Evolutionary conservation across 2,113 vertebrate species (phyloP).

Genomic region (Arizona elegans): DNA sequence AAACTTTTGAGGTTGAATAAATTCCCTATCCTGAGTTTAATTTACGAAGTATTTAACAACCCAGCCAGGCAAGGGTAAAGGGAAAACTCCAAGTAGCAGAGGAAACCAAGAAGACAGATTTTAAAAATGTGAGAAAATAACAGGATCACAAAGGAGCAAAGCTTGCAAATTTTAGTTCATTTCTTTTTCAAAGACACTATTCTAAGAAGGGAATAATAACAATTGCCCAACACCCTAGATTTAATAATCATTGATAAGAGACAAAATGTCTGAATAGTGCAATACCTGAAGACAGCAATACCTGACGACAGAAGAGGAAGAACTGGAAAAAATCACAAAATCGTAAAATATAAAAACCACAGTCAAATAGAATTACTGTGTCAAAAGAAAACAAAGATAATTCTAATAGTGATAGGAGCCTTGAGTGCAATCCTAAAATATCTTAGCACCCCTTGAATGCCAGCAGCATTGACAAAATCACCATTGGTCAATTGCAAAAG

Average conservation of each 20-base stretch:
- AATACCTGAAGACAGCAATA: background rate
- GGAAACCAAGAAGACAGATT: background rate
- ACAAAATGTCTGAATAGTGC: background rate
- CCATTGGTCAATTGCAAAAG: background rate
- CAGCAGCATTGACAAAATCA: background rate
- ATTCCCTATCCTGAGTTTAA: background rate
- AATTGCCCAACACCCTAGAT: background rate
- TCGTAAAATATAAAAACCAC: background rate
- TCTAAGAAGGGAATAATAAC: background rate
- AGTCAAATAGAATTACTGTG: background rate
- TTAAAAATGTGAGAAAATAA: background rate
- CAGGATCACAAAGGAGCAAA: background rate
- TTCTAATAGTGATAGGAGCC: background rate
- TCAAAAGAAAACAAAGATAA: background rate
- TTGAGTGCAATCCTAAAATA: background rate
- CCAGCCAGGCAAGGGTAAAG: background rate
- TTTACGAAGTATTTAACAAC: background rate
- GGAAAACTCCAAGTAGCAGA: background rate
- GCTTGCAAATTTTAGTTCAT: background rate
- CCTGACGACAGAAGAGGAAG: background rate
- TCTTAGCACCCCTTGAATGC: background rate
- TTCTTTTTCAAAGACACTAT: background rate
- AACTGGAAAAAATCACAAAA: background rate
- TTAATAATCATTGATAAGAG: background rate
- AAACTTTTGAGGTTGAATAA: background rate